Evolutionary conservation across 2,113 vertebrate genomes (phyloP).

Genomic region (Carassius auratus): DNA sequence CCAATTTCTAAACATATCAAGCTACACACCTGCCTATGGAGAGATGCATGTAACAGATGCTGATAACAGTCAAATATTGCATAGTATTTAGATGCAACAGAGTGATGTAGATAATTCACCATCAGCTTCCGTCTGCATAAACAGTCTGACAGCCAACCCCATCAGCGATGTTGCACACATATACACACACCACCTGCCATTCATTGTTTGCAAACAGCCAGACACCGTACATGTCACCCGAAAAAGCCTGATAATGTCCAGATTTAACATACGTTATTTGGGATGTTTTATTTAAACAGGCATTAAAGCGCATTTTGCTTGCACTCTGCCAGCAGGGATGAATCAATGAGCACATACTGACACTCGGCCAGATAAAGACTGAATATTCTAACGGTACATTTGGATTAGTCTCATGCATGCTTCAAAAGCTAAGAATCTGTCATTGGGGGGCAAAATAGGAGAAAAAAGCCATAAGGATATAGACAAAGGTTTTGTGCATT

Average conservation of each 20-base stretch:
- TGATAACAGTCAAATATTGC: slow-evolving; percentile 17
- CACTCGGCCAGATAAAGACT: not conserved
- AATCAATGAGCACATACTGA: slow-evolving; percentile 10
- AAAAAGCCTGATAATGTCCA: not conserved
- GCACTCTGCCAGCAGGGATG: not conserved
- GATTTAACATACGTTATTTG: not conserved
- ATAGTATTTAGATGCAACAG: not conserved
- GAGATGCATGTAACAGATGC: slow-evolving; percentile 16
- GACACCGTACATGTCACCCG: not conserved
- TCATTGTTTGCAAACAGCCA: not conserved
- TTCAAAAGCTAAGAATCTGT: not conserved
- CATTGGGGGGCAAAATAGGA: not conserved
- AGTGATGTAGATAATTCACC: slow-evolving; percentile 17
- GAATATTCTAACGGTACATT: not conserved
- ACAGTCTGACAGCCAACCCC: slow-evolving; percentile 19
- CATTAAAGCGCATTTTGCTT: not conserved
- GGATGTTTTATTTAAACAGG: slow-evolving; percentile 22
- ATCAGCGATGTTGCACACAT: not conserved
- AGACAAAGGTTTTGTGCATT: too few species aligned
- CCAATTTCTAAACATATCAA: not conserved
- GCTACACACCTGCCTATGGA: not conserved
- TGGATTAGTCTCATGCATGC: not conserved
- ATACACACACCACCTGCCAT: slow-evolving; percentile 3
- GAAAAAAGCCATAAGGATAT: not conserved
- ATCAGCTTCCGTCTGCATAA: slow-evolving; percentile 14